These are phyloP conservation scores for Drosophila mimica DNA, from an alignment of 2,888 invertebrate species.

Conservation along the genomic window DNA sequence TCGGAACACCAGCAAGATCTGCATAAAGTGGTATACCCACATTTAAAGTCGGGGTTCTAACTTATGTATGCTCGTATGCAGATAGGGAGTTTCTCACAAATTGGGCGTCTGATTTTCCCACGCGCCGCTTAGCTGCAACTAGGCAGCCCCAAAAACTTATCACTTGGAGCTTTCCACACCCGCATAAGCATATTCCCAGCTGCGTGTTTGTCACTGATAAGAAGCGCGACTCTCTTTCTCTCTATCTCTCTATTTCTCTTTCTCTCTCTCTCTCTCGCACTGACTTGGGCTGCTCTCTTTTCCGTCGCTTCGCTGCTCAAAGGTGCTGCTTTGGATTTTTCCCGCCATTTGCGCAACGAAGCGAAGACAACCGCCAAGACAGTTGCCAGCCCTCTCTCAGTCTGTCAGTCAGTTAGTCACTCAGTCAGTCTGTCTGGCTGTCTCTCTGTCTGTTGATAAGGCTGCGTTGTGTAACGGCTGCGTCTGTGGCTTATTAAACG, in stretches of 20 bases:
- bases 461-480: conserved; percentile 43
- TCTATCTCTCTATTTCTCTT: not conserved
- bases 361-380: conserved; percentile 70
- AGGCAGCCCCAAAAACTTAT: conserved; percentile 45
- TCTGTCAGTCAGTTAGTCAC: conserved; percentile 2
- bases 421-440: not conserved
- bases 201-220: conserved; percentile 35
- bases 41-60: not conserved
- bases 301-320: not conserved
- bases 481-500: conserved; percentile 56
- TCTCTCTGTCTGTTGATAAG: conserved; percentile 28
- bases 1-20: not conserved
- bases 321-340: conserved; percentile 56
- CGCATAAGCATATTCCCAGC: conserved; percentile 47
- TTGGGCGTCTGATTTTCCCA: conserved; percentile 49
- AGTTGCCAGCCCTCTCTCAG: conserved; percentile 19
- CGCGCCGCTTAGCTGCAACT: conserved; percentile 23
- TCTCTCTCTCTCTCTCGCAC: not conserved
- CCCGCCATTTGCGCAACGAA: conserved; percentile 77
- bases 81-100: conserved; percentile 41
- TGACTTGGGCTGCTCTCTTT: not conserved
- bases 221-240: not conserved
- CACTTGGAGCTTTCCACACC: conserved; percentile 60
- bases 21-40: not conserved
- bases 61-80: not conserved